phyloP scores from a whole-genome alignment of 2,888 invertebrate species.

The Steinernema scapterisci region DNA sequence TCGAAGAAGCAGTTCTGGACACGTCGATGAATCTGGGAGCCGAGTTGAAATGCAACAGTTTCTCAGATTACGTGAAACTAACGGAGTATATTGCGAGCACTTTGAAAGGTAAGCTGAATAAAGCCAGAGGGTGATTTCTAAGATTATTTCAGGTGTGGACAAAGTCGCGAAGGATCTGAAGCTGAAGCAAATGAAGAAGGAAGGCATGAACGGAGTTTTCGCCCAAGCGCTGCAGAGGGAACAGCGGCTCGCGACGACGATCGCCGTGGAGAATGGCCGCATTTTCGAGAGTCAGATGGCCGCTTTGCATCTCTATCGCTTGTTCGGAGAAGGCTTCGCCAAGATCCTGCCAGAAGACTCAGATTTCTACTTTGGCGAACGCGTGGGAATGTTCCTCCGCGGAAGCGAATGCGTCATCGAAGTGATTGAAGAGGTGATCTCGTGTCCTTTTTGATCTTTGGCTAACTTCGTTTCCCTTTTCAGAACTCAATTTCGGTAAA shows the following conservation, averaged over 20 bases:
- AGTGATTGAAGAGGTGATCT: neutral
- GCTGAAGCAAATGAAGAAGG: neutral
- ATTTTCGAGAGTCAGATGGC: neutral
- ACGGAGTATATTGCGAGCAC: no score
- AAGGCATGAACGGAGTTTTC: neutral
- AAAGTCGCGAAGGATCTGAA: neutral
- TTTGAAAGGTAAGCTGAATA: no score
- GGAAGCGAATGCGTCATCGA: neutral
- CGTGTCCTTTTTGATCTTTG: neutral
- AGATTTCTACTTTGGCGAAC: neutral
- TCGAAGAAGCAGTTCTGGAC: neutral
- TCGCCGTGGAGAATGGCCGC: neutral
- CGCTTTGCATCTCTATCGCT: neutral
- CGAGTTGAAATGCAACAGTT: neutral
- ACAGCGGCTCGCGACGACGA: neutral
- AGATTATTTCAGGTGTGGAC: no score
- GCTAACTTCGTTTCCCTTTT: neutral
- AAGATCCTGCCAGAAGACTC: neutral
- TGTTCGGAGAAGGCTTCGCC: neutral
- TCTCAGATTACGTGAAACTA: no score
- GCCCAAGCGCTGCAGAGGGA: neutral
- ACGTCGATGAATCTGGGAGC: neutral
- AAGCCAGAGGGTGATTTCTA: no score
- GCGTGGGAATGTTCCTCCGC: neutral
- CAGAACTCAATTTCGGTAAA: neutral